Conservation (phyloP, 2,888 invertebrate genomes). For the Cheilosia impressa region DNA sequence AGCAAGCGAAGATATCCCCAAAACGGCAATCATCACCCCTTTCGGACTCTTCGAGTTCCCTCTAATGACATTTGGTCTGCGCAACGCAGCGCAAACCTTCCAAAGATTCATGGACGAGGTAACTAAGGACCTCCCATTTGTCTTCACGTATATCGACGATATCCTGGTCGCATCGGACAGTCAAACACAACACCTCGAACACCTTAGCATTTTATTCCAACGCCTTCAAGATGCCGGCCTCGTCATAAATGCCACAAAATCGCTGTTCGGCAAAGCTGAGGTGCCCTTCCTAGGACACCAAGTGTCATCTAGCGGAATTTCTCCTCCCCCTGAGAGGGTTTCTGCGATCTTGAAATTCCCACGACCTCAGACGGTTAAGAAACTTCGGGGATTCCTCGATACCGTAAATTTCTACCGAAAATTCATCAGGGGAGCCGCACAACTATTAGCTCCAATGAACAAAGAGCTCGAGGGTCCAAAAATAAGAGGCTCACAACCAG, state of each 20-base stretch:
- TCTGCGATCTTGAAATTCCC: background rate
- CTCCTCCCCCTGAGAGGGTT: background rate
- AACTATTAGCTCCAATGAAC: too few species aligned
- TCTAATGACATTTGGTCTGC: too few species aligned
- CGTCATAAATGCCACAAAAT: background rate
- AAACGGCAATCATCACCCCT: background rate
- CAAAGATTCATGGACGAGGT: too few species aligned
- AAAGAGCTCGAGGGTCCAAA: too few species aligned
- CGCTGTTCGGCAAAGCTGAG: background rate
- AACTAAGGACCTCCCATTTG: background rate
- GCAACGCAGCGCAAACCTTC: too few species aligned
- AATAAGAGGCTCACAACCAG: too few species aligned
- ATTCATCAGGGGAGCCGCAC: background rate
- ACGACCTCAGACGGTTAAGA: background rate
- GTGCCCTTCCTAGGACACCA: background rate
- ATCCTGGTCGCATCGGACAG: background rate
- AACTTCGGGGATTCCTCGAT: background rate
- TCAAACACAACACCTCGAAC: background rate
- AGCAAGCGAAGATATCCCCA: constrained; percentile 1
- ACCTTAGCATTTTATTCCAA: background rate
- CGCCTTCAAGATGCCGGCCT: background rate
- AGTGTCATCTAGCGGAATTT: background rate
- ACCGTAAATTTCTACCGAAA: background rate
- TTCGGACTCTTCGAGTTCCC: too few species aligned
- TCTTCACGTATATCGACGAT: background rate